Percentiles rank a stretch among this genome's conserved stretches.
These are phyloP conservation scores for Oncorhynchus keta DNA, from an alignment of 2,113 vertebrate species.

Conservation along the genomic window DNA sequence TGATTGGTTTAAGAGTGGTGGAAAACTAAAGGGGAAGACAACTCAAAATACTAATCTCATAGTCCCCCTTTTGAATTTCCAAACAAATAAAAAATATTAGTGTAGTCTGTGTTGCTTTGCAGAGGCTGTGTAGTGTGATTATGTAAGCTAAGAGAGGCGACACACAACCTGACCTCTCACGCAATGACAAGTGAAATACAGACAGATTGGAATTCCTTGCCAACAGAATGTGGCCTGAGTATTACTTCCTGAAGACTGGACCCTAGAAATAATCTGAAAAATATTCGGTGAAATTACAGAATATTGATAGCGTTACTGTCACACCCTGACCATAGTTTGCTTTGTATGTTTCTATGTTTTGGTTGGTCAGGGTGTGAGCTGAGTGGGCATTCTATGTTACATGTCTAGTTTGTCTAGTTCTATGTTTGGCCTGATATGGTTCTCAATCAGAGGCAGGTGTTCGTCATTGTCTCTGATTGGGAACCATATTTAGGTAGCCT, in stretches of 20 bases:
- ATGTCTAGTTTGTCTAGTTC: no score
- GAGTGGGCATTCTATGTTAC: no score
- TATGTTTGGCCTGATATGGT: no score
- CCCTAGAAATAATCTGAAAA: no score
- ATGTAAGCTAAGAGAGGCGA: neutral
- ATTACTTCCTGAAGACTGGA: neutral
- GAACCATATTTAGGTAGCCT: no score
- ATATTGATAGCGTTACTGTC: no score
- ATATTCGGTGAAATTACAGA: neutral
- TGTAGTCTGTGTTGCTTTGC: neutral
- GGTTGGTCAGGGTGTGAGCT: no score
- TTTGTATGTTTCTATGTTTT: no score
- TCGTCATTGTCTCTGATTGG: no score
- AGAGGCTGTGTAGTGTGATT: neutral
- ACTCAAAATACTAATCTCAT: neutral
- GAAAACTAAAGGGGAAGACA: neutral
- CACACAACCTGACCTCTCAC: neutral
- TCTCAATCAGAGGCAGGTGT: no score
- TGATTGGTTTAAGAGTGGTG: neutral
- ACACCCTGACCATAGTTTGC: no score
- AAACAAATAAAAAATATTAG: neutral
- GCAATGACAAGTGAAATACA: neutral
- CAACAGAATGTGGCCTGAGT: neutral
- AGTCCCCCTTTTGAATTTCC: neutral
- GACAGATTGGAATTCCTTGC: neutral